phyloP scores from a whole-genome alignment of 2,888 invertebrate species.

The Boloria euphrosyne region DNA sequence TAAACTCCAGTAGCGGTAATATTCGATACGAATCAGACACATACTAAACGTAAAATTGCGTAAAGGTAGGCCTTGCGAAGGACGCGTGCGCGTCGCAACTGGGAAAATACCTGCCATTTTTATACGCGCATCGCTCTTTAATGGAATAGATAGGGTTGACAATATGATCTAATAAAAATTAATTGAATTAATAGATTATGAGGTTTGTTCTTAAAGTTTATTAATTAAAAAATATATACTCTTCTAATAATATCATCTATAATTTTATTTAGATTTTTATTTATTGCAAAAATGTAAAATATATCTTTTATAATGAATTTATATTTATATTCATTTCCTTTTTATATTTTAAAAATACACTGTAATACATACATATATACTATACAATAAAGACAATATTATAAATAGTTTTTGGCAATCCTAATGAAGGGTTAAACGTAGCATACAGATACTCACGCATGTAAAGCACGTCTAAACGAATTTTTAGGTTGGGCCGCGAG shows the following conservation, averaged over 20 bases:
- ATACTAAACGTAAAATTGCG: constrained; percentile 43
- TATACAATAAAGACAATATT: too few species aligned
- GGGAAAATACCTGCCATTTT: constrained; percentile 60
- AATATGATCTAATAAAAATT: too few species aligned
- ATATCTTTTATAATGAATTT: too few species aligned
- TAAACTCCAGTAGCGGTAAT: constrained; percentile 24
- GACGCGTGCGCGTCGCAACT: constrained; percentile 56
- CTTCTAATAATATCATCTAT: too few species aligned
- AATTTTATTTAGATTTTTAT: too few species aligned
- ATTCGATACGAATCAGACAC: constrained; percentile 25
- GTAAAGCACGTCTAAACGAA: constrained; percentile 21
- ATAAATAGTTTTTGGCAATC: constrained; percentile 5
- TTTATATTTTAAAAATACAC: too few species aligned
- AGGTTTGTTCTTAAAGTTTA: too few species aligned
- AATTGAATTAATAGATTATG: too few species aligned
- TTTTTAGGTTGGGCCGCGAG: constrained; percentile 23
- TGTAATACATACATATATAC: too few species aligned
- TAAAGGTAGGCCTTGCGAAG: constrained; percentile 71
- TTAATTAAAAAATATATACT: too few species aligned
- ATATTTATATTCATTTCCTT: too few species aligned
- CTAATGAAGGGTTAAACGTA: constrained; percentile 19
- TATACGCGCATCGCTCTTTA: constrained; percentile 44
- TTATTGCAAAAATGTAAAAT: too few species aligned
- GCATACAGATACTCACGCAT: constrained; percentile 4
- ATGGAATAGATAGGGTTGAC: constrained; percentile 28